Evolutionary conservation across 2,888 invertebrate genomes (phyloP), one percentile per base, ranked within the genome.

Genomic region (Drosophila melanosoma): DNA sequence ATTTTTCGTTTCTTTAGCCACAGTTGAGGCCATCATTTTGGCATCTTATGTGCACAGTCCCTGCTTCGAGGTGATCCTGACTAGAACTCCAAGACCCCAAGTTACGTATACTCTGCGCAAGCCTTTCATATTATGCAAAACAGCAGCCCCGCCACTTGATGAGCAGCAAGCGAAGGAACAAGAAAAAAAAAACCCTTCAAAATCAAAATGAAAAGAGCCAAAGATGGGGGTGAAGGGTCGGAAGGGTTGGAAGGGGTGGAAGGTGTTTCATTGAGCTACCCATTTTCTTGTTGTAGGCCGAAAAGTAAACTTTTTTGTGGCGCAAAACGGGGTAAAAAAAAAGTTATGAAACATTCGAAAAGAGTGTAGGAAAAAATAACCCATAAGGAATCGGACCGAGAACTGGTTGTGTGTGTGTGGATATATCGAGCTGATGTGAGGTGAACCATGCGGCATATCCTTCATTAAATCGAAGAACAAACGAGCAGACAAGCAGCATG

Each of bases 391-490:
- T 73, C 54, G 65, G 51, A 33, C 56, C 54, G 33, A 36, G 51
- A 45, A 38, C 23, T 58, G 51, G 51, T 52, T 40, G 33, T 45
- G 61, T 45, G 42, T 57, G 64, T 15, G 17, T 58, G 60, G 51
- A 29, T 71, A 71, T 71, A 69, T 70, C 66, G 75, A 60, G 63
- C 54, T 67, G 79, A 85, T 82, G 81, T 71, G 83, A 79, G 85
- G 60, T 70, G 61, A 63, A 67, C 80, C 83, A 85, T 83, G 84
- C 76, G 82, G 87, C 75, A 87, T 90, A 87, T 87, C 87, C 87
- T 87, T 87, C 87, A 90, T 87, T 87, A 87, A 87, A 87, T 87
- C 87, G 87, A 87, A 87, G 90, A 90, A 87, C 86, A 89, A 89
- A 87, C 90, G 85, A 85, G 88, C 88, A 87, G 88, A 89, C 87